Base-by-base conservation (phyloP, 1,140 invertebrate genomes). In the Drosophila kikkawai region DNA sequence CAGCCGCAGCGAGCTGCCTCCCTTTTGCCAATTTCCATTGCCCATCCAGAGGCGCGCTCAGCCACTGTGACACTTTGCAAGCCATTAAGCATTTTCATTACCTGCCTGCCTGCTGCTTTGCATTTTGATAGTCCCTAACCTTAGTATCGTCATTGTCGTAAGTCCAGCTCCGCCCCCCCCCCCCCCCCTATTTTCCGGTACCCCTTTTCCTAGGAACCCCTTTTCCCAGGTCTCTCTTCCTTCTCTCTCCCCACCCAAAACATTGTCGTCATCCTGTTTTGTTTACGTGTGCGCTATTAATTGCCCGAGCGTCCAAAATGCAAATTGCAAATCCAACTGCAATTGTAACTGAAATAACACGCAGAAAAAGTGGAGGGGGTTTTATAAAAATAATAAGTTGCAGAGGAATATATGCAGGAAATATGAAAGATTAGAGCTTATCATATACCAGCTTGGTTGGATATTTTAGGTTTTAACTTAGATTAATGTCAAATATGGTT, bases 41-140 rank as follows among this genome's bases (percentile, higher is more conserved):
- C 75, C 58, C 51, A 79, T 57, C 63, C 63, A 86, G 65, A 79
- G 80, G 84, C 83, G 84, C 83, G 84, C 66, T 61, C 84, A 84
- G 84, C 84, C 85, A 90, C 80, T 90, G 85, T 90, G 84, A 88
- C 84, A 88, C 84, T 88, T 88, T 88, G 84, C 84, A 88, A 88
- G 84, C 84, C 84, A 88, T 88, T 88, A 88, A 88, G 84, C 84
- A 88, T 88, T 88, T 88, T 88, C 84, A 88, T 88, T 88, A 88
- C 84, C 84, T 88, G 84, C 84, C 84, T 88, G 84, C 78, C 80
- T 71, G 60, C 75, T 87, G 84, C 85, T 88, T 88, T 88, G 84
- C 84, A 88, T 88, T 88, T 88, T 88, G 84, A 88, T 90, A 90
- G 84, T 73, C 53, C 70, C 55, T 51, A 73, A 73, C 81, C 77